Percentiles rank a stretch among this genome's conserved stretches.
These are phyloP conservation scores for Meandrina meandrites DNA, from an alignment of 92 coral and sea anemone genomes.

Conservation along the genomic window DNA sequence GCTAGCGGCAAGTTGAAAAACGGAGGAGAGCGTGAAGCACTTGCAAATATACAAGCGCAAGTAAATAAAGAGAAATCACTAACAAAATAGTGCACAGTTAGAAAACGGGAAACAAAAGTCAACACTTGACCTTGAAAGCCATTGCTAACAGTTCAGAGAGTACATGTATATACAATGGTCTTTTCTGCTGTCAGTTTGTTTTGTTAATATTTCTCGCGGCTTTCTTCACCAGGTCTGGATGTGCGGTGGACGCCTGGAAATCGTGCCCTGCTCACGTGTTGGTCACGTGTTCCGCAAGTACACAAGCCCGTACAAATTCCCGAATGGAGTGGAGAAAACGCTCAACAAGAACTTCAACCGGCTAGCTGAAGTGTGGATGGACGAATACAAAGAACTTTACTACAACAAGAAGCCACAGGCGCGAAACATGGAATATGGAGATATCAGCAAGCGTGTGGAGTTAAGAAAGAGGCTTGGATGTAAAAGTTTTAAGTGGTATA, in stretches of 20 bases:
- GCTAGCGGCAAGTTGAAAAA: too few species aligned
- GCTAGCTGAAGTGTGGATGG: conserved; percentile 99
- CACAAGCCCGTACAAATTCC: conserved; percentile 97
- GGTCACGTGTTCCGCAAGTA: conserved; percentile 99
- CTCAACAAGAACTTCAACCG: conserved; percentile 95
- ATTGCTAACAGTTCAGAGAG: too few species aligned
- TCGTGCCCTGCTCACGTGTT: conserved; percentile 95
- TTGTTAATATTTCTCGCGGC: not conserved
- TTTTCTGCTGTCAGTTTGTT: not conserved
- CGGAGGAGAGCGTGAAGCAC: too few species aligned
- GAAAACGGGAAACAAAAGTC: too few species aligned
- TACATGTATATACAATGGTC: not conserved
- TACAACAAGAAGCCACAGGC: conserved; percentile 98
- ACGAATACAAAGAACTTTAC: conserved; percentile 94
- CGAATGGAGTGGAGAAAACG: conserved; percentile 95
- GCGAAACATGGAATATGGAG: conserved; percentile 85
- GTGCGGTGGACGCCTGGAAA: conserved; percentile 99
- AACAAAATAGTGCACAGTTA: too few species aligned
- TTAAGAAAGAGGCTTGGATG: conserved; percentile 83
- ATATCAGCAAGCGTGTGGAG: conserved; percentile 84
- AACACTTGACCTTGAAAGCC: too few species aligned
- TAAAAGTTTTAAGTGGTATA: conserved; percentile 95
- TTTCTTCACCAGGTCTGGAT: conserved; percentile 77
- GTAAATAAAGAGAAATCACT: too few species aligned
- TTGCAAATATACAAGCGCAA: too few species aligned